Percentiles rank a stretch among this genome's conserved stretches.
Evolutionary conservation across 2,113 vertebrate genomes (phyloP).

Genomic region (Gambusia holbrooki): DNA sequence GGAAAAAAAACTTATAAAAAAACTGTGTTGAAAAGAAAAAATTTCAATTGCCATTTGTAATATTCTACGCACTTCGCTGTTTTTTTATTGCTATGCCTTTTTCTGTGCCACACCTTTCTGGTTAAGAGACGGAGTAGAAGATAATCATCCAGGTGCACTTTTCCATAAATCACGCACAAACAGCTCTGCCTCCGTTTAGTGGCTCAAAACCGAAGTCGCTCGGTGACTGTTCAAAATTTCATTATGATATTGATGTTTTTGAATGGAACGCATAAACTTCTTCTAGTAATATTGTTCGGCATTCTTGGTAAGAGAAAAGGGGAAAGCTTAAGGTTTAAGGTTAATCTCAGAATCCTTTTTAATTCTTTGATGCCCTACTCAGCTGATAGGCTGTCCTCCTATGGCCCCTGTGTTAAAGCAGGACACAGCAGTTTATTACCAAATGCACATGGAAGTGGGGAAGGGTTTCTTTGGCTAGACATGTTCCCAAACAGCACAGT

Average conservation of each 20-base stretch:
- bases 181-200: background rate
- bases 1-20: too few relatives aligned
- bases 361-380: slow-evolving; percentile 61
- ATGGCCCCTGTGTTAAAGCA: slow-evolving; percentile 23
- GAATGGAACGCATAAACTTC: background rate
- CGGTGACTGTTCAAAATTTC: background rate
- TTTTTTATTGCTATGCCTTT: background rate
- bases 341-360: slow-evolving; percentile 59
- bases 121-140: background rate
- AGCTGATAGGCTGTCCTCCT: slow-evolving; percentile 56
- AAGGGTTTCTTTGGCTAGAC: background rate
- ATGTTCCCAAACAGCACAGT: slow-evolving; percentile 5
- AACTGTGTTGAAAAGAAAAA: background rate
- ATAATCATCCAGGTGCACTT: background rate
- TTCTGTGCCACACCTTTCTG: background rate
- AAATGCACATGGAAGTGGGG: background rate
- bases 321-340: slow-evolving; percentile 24
- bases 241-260: slow-evolving; percentile 16
- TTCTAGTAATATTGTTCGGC: background rate
- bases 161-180: background rate
- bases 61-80: background rate
- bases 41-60: background rate
- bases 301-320: slow-evolving; percentile 2
- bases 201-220: background rate
- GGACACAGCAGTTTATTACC: background rate